Percentiles rank a stretch among this genome's conserved stretches.
Conservation (phyloP, 2,113 vertebrate genomes). For the Pedetes capensis region DNA sequence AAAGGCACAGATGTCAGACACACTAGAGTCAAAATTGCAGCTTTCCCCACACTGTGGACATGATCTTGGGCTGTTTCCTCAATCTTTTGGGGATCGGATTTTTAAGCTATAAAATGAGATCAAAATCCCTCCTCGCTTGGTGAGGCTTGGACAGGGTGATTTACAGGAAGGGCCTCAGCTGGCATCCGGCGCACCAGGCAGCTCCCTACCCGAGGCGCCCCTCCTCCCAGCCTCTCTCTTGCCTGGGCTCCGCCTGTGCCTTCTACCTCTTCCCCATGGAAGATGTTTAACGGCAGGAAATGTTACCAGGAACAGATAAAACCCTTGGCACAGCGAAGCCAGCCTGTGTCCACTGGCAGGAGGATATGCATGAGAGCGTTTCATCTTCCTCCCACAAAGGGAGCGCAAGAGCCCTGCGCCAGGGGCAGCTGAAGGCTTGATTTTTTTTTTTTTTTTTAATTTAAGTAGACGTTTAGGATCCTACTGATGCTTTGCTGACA, state of each 20-base stretch:
- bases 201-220: fast-evolving
- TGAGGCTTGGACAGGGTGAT: neutral
- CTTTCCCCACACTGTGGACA: fast-evolving
- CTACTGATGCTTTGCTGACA: constrained; percentile 60
- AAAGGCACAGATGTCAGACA: neutral
- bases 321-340: constrained; percentile 49
- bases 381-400: constrained; percentile 45
- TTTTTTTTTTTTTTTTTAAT: constrained; percentile 73
- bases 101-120: neutral
- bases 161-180: neutral
- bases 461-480: constrained; percentile 58
- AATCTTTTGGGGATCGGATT: neutral
- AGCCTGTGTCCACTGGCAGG: neutral
- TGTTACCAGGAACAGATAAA: constrained; percentile 59
- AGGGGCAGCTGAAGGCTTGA: constrained; percentile 38
- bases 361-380: constrained; percentile 49
- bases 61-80: neutral
- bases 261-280: neutral
- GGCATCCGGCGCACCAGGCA: neutral
- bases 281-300: constrained; percentile 41
- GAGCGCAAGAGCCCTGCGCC: neutral
- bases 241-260: neutral
- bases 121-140: neutral
- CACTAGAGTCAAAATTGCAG: neutral
- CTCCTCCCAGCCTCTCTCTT: neutral